These are phyloP conservation scores for Platyrinchus mystaceus DNA, from an alignment of 2,797 vertebrate genomes.

Conservation along the genomic window DNA sequence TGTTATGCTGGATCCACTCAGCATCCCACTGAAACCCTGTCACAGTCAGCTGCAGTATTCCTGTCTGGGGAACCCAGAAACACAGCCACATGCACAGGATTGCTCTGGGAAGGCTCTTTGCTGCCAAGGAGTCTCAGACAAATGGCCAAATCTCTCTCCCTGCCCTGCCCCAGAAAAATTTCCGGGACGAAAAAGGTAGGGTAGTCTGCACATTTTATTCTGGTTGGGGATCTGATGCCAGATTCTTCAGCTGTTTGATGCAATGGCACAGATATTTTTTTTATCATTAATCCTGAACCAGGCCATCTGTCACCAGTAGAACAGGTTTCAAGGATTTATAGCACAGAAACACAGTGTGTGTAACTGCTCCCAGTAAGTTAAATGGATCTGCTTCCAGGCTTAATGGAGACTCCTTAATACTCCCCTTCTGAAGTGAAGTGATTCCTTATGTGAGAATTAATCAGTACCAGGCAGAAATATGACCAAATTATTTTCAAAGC, in stretches of 20 bases:
- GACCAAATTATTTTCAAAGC: not conserved
- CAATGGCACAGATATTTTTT: slow-evolving; percentile 10
- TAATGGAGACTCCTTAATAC: not conserved
- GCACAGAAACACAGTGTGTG: not conserved
- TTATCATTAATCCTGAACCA: slow-evolving; percentile 30
- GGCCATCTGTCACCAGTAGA: slow-evolving; percentile 23
- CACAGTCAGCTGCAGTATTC: not conserved
- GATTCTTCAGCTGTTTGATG: slow-evolving; percentile 22
- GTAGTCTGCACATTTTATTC: not conserved
- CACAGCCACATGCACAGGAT: not conserved
- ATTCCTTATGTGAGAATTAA: not conserved
- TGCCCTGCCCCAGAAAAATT: rapidly evolving
- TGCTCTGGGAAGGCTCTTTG: not conserved
- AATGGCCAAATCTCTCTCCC: not conserved
- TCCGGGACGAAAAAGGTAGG: not conserved
- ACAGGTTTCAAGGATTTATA: slow-evolving; percentile 39
- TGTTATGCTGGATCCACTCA: not conserved
- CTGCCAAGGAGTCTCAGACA: not conserved
- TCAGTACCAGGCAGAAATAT: not conserved
- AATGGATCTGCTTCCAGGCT: not conserved
- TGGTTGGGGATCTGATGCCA: not conserved
- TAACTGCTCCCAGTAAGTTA: not conserved
- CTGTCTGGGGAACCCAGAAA: not conserved
- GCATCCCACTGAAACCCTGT: not conserved
- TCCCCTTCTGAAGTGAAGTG: not conserved